Base-by-base conservation (phyloP, 2,113 vertebrate species). In the Opisthocomus hoazin region DNA sequence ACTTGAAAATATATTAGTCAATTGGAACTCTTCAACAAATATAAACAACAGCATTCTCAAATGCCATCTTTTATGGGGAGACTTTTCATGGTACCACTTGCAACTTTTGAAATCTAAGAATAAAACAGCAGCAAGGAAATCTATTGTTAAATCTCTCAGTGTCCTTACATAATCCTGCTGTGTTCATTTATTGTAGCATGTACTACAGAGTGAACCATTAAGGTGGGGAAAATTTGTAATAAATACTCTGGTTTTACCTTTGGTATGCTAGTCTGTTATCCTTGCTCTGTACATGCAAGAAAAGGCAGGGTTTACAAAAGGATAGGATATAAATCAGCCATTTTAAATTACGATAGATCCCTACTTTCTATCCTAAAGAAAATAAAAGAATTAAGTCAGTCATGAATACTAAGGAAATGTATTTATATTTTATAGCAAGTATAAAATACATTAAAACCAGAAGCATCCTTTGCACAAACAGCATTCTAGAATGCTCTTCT, bases 351-450 rank as follows among this genome's bases (percentile, higher is more conserved):
- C 30, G 24, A 32, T 45, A 26, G 57, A 71, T 46, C 14, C 9
- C 20, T 8, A 78, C 24, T 64, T 10, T 63, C 34, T 57, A 14
- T 53, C 36, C 50, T 73, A 73, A 93, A 61, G 66, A 93, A 93
- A 94, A 89, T 46, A 83, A 46, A 90, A 89, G 15, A 84, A 87
- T 93, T 84, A 73, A 69, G 61, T 92, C 5, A 2, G 46, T 81
- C 48, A 68, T 53, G 43, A 82, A 82, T 87, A 68, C 14, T 81
- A 60, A 81, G 16, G 15, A 53, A 89, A 89, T 87, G 22, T 58
- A 84, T 94, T 89, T 91, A 57, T 79, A 71, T 94, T 96, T 96
- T 82, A 87, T 57, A 76, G 36, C 27, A 89, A 71, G 74, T 70
- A 63, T 84, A 90, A 95, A 94, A 84, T 64, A 37, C 60, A 86